Conservation (phyloP, 2,113 vertebrate species). For the Jacana jacana region DNA sequence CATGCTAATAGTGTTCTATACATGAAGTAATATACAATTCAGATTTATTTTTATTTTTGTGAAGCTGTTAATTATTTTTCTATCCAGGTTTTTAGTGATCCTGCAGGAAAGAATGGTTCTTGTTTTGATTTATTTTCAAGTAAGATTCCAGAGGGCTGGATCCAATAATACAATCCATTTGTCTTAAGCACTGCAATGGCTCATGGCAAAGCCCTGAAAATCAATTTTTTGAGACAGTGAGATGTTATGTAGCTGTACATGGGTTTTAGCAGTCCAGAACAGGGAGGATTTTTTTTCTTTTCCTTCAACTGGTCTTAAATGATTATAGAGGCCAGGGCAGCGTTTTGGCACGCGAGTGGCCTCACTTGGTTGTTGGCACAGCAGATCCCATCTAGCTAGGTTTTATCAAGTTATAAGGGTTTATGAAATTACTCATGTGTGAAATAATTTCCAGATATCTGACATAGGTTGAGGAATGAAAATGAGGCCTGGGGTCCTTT, state of each 20-base stretch:
- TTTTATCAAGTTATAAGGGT: not conserved
- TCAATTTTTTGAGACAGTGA: conserved; percentile 9
- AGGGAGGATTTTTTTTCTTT: not conserved
- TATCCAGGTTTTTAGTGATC: not conserved
- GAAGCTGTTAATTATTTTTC: conserved; percentile 27
- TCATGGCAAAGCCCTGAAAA: conserved; percentile 24
- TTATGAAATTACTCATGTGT: not conserved
- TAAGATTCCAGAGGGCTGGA: conserved; percentile 12
- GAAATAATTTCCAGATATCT: not conserved
- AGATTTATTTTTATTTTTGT: not conserved
- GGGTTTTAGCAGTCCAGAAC: not conserved
- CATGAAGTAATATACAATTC: not conserved
- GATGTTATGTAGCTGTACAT: not conserved
- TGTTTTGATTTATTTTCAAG: conserved; percentile 42
- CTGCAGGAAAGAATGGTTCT: not conserved
- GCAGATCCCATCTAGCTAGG: not conserved
- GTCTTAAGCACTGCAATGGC: conserved; percentile 33
- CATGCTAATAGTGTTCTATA: not conserved
- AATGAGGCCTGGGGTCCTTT: not conserved
- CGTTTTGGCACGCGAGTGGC: fast-evolving
- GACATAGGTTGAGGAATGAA: not conserved
- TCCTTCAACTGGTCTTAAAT: not conserved
- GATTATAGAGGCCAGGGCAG: not conserved
- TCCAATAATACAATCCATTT: conserved; percentile 37
- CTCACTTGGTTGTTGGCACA: not conserved